Conservation (phyloP, 2,797 vertebrate genomes). For the Lepilemur ruficaudatus region DNA sequence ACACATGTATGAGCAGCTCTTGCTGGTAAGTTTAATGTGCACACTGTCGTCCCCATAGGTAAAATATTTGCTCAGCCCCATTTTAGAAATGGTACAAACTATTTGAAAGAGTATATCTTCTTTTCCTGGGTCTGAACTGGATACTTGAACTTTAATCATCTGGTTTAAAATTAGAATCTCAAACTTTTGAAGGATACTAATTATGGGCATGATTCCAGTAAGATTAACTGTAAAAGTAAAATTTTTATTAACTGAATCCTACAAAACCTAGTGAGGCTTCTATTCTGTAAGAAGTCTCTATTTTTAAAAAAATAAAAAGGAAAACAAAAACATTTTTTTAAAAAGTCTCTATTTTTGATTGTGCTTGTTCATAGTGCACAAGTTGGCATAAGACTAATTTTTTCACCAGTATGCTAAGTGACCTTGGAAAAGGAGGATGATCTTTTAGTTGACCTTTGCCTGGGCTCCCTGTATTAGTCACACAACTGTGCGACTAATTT, state of each 20-base stretch:
- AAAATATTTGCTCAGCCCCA: background rate
- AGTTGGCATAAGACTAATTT: background rate
- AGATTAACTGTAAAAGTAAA: background rate
- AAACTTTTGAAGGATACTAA: background rate
- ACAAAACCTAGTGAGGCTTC: background rate
- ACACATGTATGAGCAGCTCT: constrained; percentile 89
- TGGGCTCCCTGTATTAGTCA: background rate
- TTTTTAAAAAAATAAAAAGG: background rate
- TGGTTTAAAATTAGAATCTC: constrained; percentile 16
- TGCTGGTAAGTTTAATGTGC: constrained; percentile 84
- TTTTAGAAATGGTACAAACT: background rate
- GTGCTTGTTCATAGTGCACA: background rate
- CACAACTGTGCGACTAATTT: background rate
- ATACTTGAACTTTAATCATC: background rate
- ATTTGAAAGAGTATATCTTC: background rate
- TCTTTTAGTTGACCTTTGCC: background rate
- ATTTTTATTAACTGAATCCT: background rate
- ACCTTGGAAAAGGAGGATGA: background rate
- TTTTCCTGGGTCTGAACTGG: background rate
- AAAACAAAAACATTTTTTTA: background rate
- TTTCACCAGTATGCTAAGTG: background rate
- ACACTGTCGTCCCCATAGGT: accelerated
- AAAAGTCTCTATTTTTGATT: background rate
- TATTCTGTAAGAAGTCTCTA: background rate
- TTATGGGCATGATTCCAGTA: background rate